These are phyloP conservation scores for Podarcis muralis DNA, from an alignment of 2,113 vertebrate genomes.

Conservation along the genomic window DNA sequence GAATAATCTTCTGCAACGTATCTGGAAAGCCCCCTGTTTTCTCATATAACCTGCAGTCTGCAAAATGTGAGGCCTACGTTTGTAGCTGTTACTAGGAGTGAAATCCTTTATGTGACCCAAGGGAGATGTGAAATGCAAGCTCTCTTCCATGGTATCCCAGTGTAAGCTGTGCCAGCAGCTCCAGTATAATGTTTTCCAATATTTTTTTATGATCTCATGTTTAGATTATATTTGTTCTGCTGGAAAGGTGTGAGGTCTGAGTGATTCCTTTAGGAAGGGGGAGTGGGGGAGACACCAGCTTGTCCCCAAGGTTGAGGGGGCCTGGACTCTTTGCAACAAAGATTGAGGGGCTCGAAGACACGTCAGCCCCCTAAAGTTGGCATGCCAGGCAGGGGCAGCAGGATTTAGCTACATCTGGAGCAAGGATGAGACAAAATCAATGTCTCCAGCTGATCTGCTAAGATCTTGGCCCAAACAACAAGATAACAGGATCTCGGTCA, in stretches of 20 bases:
- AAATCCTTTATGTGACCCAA: conserved; percentile 49
- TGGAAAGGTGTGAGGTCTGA: conserved; percentile 57
- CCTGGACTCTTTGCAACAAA: no score
- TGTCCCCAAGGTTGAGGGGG: no score
- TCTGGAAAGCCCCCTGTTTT: conserved; percentile 48
- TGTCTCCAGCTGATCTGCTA: not conserved
- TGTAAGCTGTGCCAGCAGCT: conserved; percentile 49
- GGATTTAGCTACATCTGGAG: not conserved
- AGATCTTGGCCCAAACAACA: not conserved
- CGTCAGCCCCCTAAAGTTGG: no score
- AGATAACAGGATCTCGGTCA: not conserved
- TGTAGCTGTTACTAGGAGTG: conserved; percentile 61
- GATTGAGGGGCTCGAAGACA: no score
- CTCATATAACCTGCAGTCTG: conserved; percentile 32
- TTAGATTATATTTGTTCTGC: conserved; percentile 60
- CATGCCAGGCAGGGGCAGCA: not conserved
- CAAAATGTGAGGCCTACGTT: conserved; percentile 34
- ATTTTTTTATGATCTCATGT: conserved; percentile 62
- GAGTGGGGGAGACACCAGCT: not conserved
- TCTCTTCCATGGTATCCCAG: conserved; percentile 33
- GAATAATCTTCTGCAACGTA: conserved; percentile 60
- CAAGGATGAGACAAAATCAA: not conserved
- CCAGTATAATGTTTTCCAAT: conserved; percentile 53
- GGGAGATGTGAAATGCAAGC: conserved; percentile 52
- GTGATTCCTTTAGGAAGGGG: conserved; percentile 48